Percentiles rank a stretch among this genome's conserved stretches.
Conservation (phyloP, 2,888 invertebrate genomes). For the Cosmia trapezina region DNA sequence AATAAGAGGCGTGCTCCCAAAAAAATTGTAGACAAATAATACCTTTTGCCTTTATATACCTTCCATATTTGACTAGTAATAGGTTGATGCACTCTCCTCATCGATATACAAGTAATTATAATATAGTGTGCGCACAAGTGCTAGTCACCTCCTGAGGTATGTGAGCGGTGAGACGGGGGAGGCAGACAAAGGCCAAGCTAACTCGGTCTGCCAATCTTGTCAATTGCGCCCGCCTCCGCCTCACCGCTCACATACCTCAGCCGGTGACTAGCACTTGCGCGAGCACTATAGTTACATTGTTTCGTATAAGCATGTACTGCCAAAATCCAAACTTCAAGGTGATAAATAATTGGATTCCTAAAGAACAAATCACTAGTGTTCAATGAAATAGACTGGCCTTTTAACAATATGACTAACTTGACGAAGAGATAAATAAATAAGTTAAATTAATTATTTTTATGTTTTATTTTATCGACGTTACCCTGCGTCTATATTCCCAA, state of each 20-base stretch:
- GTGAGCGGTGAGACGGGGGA: no score
- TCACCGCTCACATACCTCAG: no score
- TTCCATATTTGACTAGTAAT: neutral
- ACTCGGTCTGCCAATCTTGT: no score
- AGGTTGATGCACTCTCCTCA: constrained; percentile 2
- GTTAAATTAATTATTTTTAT: constrained; percentile 13
- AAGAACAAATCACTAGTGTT: constrained; percentile 48
- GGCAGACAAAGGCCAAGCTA: no score
- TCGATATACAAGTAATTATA: neutral
- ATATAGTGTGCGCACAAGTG: neutral
- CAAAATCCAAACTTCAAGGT: constrained; percentile 16
- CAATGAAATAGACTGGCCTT: constrained; percentile 39
- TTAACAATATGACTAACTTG: constrained; percentile 14
- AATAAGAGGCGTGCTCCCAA: neutral
- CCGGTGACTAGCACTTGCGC: no score
- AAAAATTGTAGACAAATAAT: neutral
- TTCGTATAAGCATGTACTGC: constrained; percentile 30
- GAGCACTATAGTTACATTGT: neutral
- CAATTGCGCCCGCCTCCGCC: no score
- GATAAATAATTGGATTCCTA: constrained; percentile 10
- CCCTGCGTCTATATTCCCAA: neutral
- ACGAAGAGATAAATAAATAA: constrained; percentile 50
- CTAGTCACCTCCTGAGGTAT: no score
- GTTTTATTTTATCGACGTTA: constrained; percentile 2
- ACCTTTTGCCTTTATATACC: neutral